These are phyloP conservation scores for Drosophila barbarae DNA, from an alignment of 2,888 invertebrate species.

Conservation along the genomic window DNA sequence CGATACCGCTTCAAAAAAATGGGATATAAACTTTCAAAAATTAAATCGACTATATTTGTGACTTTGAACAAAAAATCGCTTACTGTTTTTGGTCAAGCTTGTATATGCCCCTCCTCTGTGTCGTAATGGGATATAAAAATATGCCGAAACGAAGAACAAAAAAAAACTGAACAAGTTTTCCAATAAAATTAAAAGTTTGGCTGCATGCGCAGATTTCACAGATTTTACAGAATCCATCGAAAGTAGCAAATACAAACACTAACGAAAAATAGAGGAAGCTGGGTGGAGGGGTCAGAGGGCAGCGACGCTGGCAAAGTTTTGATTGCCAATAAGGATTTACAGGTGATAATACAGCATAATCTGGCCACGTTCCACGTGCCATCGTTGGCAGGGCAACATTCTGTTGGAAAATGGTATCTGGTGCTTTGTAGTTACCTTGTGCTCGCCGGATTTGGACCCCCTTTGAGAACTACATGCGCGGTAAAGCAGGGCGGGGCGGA, in stretches of 20 bases:
- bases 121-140: conserved; percentile 23
- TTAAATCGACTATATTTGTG: background rate
- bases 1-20: background rate
- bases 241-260: conserved; percentile 63
- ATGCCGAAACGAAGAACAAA: conserved; percentile 9
- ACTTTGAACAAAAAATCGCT: background rate
- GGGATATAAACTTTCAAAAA: too few relatives aligned
- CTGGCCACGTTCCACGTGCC: conserved; percentile 63
- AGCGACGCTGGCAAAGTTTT: conserved; percentile 64
- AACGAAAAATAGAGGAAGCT: conserved; percentile 18
- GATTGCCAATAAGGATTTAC: conserved; percentile 77
- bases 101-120: background rate
- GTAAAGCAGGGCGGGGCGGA: conserved; percentile 10
- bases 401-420: conserved; percentile 34
- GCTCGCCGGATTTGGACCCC: conserved; percentile 18
- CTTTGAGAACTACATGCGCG: conserved; percentile 25
- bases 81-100: background rate
- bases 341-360: conserved; percentile 77
- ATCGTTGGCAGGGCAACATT: conserved; percentile 35
- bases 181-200: conserved; percentile 74
- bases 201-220: conserved; percentile 65
- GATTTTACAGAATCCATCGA: conserved; percentile 61
- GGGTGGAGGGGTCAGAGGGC: conserved; percentile 7
- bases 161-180: conserved; percentile 66
- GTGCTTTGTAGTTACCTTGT: conserved; percentile 37